Evolutionary conservation across 30 jellyfish, hydroid and myxozoan species (phyloP).

Genomic region (Cassiopea xamachana): DNA sequence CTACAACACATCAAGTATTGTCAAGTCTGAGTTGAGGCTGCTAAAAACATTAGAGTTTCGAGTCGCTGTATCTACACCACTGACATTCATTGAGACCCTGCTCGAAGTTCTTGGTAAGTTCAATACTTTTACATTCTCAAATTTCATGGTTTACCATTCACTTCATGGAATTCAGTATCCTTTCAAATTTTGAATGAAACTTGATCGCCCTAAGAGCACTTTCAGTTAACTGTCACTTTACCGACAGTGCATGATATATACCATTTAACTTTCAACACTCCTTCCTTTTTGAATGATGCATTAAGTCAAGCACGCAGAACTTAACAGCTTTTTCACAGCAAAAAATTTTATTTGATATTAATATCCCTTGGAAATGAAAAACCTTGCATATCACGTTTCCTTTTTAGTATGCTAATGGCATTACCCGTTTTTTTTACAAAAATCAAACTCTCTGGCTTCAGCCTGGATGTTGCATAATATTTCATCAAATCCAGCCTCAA

Average conservation of each 20-base stretch:
- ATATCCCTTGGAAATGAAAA: background rate
- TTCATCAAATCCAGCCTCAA: too few relatives aligned
- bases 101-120: slow-evolving; percentile 82
- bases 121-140: too few relatives aligned
- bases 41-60: slow-evolving; percentile 73
- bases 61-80: slow-evolving; percentile 72
- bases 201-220: background rate
- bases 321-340: background rate
- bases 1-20: slow-evolving; percentile 62
- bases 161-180: background rate
- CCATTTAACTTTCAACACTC: background rate
- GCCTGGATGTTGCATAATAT: too few relatives aligned
- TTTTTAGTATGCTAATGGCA: background rate
- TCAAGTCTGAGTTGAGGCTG: slow-evolving; percentile 85
- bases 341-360: too few relatives aligned
- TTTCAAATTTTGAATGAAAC: background rate
- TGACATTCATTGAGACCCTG: slow-evolving; percentile 71
- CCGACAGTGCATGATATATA: background rate
- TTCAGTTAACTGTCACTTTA: too few relatives aligned
- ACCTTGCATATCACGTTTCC: background rate
- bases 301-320: background rate
- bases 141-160: background rate
- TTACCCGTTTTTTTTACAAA: background rate
- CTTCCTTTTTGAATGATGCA: background rate
- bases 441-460: too few relatives aligned